Evolutionary conservation across 2,113 vertebrate genomes (phyloP), one percentile per base, ranked within the genome.

Genomic region (Murina feae): DNA sequence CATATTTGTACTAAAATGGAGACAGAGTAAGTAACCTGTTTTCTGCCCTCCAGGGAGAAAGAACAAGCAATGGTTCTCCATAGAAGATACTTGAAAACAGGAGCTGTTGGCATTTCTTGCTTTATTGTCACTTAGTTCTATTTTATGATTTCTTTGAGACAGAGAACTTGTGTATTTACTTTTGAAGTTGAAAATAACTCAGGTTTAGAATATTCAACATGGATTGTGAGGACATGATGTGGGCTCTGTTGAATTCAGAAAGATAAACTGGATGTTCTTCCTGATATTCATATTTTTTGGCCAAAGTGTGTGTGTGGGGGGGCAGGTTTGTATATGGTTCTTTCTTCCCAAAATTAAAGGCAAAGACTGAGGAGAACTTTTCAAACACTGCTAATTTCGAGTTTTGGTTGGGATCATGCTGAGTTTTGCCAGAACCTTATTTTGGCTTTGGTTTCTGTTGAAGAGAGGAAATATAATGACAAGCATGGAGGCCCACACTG

Each of bases 111-210:
- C 2, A 55, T 55, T 68, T 95, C 75, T 17, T 58, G 8, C 76
- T 93, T 82, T 71, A 39, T 16, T 58, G 32, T 93, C 3, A 65
- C 51, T 85, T 93, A 94, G 63, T 44, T 35, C 16, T 53, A 8
- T 96, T 53, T 97, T 97, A 44, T 95, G 35, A 65, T 49, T 91
- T 72, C 0, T 87, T 93, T 93, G 42, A 91, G 49, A 63, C 17
- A 78, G 37, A 71, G 51, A 72, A 44, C 5, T 9, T 76, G 12
- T 51, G 13, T 93, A 32, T 75, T 69, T 95, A 75, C 71, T 94
- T 97, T 82, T 95, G 90, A 96, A 97, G 94, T 94, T 96, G 95
- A 96, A 97, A 98, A 96, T 96, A 97, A 85, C 17, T 80, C 60
- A 30, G 16, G 0, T 96, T 97, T 94, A 75, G 69, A 95, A 97